Evolutionary conservation across 2,113 vertebrate genomes (phyloP).

Genomic region (Cyprinodon brontotheroides): DNA sequence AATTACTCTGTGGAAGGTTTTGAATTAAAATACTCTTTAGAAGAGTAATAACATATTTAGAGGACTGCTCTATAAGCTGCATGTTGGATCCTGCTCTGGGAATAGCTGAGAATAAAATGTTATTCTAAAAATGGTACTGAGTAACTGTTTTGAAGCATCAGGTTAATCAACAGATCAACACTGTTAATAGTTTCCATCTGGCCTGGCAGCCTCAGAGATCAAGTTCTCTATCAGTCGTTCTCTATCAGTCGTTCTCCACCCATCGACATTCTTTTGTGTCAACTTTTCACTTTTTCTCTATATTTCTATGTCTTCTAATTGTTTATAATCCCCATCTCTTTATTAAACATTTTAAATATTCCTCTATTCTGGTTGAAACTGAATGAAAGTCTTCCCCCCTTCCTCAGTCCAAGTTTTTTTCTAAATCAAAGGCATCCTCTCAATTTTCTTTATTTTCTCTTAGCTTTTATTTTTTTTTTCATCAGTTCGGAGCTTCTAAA

Average conservation of each 20-base stretch:
- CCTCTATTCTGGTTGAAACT: no score
- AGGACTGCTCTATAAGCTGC: no score
- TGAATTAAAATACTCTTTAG: no score
- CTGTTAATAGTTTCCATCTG: not conserved
- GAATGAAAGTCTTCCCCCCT: not conserved
- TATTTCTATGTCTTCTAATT: no score
- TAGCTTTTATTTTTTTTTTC: not conserved
- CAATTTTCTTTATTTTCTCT: no score
- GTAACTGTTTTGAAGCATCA: not conserved
- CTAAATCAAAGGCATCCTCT: not conserved
- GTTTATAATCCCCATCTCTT: not conserved
- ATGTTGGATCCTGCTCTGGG: no score
- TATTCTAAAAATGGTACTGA: not conserved
- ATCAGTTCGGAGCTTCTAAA: not conserved
- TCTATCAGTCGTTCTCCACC: not conserved
- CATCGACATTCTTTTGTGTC: not conserved
- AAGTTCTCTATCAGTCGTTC: not conserved
- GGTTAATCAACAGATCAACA: not conserved
- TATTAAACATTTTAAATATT: no score
- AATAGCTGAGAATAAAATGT: not conserved
- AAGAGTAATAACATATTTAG: no score
- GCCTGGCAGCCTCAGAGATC: not conserved
- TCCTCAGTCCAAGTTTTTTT: not conserved
- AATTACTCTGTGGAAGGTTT: not conserved
- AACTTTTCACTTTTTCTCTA: not conserved